Evolutionary conservation across 2,888 invertebrate species (phyloP), one percentile per base, ranked within the genome.

Genomic region (Caenorhabditis parvicauda): DNA sequence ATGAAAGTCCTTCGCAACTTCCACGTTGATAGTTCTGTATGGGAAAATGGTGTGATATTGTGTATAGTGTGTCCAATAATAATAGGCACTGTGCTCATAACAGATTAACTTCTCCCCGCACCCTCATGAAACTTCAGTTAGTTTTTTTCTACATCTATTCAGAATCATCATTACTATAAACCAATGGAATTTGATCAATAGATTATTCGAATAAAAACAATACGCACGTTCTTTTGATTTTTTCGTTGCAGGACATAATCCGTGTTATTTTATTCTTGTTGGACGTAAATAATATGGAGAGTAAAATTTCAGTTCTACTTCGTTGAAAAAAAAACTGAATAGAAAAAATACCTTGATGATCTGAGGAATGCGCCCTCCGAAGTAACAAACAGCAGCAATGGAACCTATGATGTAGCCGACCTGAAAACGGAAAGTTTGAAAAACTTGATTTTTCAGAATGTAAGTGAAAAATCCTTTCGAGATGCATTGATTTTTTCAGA

Each of bases 401-500:
- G 74, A 72, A n/a, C 81, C 81, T 48, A 81, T 77, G n/a, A 76
- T 45, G 54, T 81, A 81, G 14, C 81, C 81, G 12, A 77, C 47
- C 63, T 65, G 49, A 25, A 62, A 47, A 12, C 19, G 19, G 19
- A 41, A 17, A 17, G 41, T 12, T 7, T 17, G 7, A 17, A 41
- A 6, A 41, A 17, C 7, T 9, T 9, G 9, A n/a, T 17, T 41
- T 14, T 17, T n/a, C 9, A 41, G 1, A 17, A 17, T 17, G 1
- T n/a, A n/a, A n/a, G n/a, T n/a, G n/a, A n/a, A n/a, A n/a, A n/a
- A n/a, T n/a, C n/a, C n/a, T n/a, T n/a, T n/a, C n/a, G n/a, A n/a
- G n/a, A n/a, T n/a, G n/a, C n/a, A n/a, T n/a, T n/a, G n/a, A n/a
- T n/a, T n/a, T n/a, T n/a, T n/a, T n/a, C n/a, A n/a, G n/a, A n/a